Conservation (phyloP, 2,888 invertebrate species). For the Pseudolycoriella hygida region DNA sequence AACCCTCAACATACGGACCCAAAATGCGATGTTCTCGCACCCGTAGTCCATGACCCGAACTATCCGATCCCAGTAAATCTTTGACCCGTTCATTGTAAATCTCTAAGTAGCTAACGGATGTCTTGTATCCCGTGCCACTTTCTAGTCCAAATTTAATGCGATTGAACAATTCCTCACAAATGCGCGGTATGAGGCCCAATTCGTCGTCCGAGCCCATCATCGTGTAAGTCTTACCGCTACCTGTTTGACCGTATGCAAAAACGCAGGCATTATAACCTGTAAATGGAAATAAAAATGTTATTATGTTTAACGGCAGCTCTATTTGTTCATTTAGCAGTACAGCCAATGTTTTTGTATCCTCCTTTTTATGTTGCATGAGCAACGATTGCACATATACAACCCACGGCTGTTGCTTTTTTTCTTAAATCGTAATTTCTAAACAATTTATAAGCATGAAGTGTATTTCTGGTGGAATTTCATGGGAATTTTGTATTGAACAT, state of each 20-base stretch:
- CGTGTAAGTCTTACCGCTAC: constrained; percentile 79
- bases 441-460: no score
- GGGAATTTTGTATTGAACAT: no score
- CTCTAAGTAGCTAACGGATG: constrained; percentile 72
- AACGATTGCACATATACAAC: no score
- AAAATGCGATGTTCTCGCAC: constrained; percentile 21
- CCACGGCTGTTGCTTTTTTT: no score
- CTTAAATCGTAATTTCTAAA: no score
- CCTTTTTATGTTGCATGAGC: no score
- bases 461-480: no score
- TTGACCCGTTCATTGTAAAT: constrained; percentile 5
- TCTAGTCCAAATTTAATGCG: constrained; percentile 68
- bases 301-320: no score
- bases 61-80: background rate
- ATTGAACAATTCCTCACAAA: constrained; percentile 67
- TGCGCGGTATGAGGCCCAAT: constrained; percentile 70
- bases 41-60: background rate
- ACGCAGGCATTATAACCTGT: constrained; percentile 68
- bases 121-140: constrained; percentile 65
- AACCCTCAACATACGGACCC: constrained; percentile 73
- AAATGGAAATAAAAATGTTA: background rate
- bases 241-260: constrained; percentile 83
- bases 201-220: constrained; percentile 74
- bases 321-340: no score
- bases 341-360: no score